phyloP scores from a whole-genome alignment of 2,888 invertebrate genomes.

The Cerastoderma edule region DNA sequence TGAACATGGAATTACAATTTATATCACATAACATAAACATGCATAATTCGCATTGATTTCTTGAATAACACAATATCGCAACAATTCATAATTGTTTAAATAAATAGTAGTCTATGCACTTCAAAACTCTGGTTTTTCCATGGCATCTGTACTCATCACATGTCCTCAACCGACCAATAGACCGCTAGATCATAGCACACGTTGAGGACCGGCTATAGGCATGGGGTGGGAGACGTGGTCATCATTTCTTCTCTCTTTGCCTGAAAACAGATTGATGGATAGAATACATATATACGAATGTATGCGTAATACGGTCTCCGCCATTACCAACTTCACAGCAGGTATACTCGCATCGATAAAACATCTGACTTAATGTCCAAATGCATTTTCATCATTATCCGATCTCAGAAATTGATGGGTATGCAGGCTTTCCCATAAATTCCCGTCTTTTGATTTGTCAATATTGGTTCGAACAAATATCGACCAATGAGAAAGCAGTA shows the following conservation, averaged over 20 bases:
- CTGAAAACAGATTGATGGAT: too few species aligned
- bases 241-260: conserved; percentile 65
- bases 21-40: conserved; percentile 29
- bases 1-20: conserved; percentile 24
- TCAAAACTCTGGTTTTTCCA: conserved; percentile 21
- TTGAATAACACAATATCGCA: conserved; percentile 27
- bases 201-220: conserved; percentile 32
- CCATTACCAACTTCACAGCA: too few species aligned
- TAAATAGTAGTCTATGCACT: conserved; percentile 32
- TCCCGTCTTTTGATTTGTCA: too few species aligned
- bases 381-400: too few species aligned
- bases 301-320: too few species aligned
- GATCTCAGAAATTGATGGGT: too few species aligned
- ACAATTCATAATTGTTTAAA: conserved; percentile 34
- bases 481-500: too few species aligned
- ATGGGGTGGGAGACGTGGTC: conserved; percentile 50
- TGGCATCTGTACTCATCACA: conserved; percentile 27
- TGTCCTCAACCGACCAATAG: conserved; percentile 21
- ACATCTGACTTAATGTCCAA: too few species aligned
- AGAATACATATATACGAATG: too few species aligned
- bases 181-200: background rate
- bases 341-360: too few species aligned
- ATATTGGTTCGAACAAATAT: too few species aligned
- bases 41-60: conserved; percentile 32
- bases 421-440: too few species aligned